Evolutionary conservation across 2,113 vertebrate genomes (phyloP).

Genomic region (Erinaceus europaeus): DNA sequence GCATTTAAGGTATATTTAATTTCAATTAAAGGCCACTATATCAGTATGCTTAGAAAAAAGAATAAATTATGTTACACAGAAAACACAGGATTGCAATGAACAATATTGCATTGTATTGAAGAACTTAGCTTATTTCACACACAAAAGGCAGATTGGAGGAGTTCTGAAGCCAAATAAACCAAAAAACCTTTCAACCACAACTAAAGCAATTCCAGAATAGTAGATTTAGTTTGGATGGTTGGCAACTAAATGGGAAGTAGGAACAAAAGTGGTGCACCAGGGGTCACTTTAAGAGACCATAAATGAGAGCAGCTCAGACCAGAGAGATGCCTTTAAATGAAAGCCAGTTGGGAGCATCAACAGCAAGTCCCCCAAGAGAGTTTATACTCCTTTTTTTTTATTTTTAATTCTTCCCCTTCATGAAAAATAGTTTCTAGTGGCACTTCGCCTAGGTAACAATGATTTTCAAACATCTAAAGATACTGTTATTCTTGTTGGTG

Average conservation of each 20-base stretch:
- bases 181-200: conserved; percentile 41
- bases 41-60: background rate
- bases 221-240: conserved; percentile 39
- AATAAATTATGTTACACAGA: background rate
- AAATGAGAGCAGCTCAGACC: conserved; percentile 62
- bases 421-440: conserved; percentile 9
- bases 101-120: background rate
- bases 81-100: background rate
- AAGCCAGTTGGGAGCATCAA: conserved; percentile 51
- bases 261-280: conserved; percentile 35
- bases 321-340: conserved; percentile 53
- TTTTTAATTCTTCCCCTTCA: background rate
- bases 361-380: background rate
- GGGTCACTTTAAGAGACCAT: conserved; percentile 50
- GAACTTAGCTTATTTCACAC: background rate
- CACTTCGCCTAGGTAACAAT: conserved; percentile 36
- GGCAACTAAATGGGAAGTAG: conserved; percentile 47
- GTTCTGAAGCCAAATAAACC: conserved; percentile 38
- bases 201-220: conserved; percentile 49
- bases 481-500: background rate
- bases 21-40: background rate
- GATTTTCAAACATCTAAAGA: conserved; percentile 41
- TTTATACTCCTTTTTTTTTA: background rate
- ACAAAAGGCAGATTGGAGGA: background rate
- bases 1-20: too few relatives aligned